Conservation (phyloP, 2,797 vertebrate genomes). For the Saxicola maurus region DNA sequence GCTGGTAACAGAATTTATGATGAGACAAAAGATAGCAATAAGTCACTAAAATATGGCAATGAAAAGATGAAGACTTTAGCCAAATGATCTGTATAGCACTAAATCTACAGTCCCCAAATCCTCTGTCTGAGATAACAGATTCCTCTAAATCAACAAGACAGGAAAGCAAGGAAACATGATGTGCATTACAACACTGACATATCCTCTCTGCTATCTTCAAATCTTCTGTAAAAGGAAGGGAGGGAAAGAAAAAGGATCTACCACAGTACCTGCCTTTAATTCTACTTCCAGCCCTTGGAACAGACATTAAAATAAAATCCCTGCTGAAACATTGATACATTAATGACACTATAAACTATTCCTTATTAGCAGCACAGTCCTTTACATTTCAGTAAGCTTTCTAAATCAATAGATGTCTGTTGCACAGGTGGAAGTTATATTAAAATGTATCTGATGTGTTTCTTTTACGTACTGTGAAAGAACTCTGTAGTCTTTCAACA, state of each 20-base stretch:
- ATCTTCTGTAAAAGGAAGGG: not conserved
- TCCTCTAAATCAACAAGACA: not conserved
- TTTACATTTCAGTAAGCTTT: conserved; percentile 29
- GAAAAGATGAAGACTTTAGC: not conserved
- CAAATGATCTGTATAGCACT: not conserved
- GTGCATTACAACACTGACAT: not conserved
- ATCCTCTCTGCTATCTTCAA: not conserved
- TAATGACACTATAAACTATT: conserved; percentile 22
- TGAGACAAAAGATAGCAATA: not conserved
- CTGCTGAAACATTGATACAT: not conserved
- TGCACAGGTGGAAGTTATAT: not conserved
- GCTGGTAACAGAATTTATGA: not conserved
- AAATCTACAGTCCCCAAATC: not conserved
- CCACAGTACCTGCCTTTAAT: not conserved
- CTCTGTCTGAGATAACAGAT: not conserved
- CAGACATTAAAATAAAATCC: not conserved
- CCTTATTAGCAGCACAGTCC: not conserved
- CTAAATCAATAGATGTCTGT: not conserved
- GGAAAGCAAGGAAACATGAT: not conserved
- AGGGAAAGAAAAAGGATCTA: not conserved
- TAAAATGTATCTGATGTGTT: not conserved
- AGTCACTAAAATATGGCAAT: not conserved
- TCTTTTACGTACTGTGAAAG: not conserved
- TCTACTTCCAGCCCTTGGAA: not conserved
- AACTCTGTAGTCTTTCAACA: not conserved